Evolutionary conservation across 2,888 invertebrate species (phyloP).

Genomic region (Eupithecia abbreviata): DNA sequence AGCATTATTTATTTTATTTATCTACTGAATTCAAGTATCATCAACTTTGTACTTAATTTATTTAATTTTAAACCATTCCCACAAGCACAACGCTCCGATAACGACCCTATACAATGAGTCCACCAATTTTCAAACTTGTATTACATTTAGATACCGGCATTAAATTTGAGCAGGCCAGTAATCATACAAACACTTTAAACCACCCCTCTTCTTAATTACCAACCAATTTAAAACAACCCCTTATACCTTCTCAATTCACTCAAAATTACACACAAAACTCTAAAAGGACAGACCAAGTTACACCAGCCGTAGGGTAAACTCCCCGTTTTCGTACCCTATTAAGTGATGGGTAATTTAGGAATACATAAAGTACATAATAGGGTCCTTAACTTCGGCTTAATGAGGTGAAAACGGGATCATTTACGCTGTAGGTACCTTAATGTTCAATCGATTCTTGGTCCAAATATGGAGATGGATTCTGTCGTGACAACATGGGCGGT

Average conservation of each 20-base stretch:
- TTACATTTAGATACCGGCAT: conserved; percentile 67
- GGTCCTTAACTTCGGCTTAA: conserved; percentile 79
- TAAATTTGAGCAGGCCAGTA: conserved; percentile 80
- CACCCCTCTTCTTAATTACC: conserved; percentile 66
- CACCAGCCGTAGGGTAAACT: conserved; percentile 66
- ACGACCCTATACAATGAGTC: conserved; percentile 49
- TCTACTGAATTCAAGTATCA: not conserved
- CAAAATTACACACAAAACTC: conserved; percentile 16
- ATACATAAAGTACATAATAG: conserved; percentile 84
- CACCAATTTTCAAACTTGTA: conserved; percentile 66
- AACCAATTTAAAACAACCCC: conserved; percentile 60
- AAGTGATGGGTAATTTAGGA: conserved; percentile 84
- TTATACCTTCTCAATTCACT: conserved; percentile 36
- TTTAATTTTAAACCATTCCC: conserved; percentile 18
- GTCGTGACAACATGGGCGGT: conserved; percentile 27
- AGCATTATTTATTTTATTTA: too few relatives aligned
- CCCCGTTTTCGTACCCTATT: conserved; percentile 74
- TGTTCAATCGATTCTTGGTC: conserved; percentile 57
- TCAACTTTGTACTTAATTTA: not conserved
- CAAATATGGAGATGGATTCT: conserved; percentile 35
- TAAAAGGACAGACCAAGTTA: conserved; percentile 53
- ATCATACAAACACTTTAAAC: conserved; percentile 80
- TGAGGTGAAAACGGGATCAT: conserved; percentile 81
- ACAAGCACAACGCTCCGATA: conserved; percentile 13
- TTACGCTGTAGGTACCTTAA: conserved; percentile 67